Conservation (phyloP, 2,797 vertebrate genomes). For the Chiroxiphia lanceolata region DNA sequence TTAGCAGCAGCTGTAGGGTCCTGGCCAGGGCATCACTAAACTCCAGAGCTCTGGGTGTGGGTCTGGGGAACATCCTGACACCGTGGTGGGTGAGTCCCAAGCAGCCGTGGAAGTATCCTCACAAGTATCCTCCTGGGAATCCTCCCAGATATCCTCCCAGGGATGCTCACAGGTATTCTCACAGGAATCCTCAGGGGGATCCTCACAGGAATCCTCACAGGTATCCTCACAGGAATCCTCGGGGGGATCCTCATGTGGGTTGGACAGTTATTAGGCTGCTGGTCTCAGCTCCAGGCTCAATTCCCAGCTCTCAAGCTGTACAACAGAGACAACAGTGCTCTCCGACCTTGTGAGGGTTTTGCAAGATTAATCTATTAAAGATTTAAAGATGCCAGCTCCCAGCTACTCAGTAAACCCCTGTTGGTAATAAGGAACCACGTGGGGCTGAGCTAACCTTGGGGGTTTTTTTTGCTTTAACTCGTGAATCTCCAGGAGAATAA, state of each 20-base stretch:
- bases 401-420: slow-evolving; percentile 10
- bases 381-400: slow-evolving; percentile 13
- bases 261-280: not conserved
- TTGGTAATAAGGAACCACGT: not conserved
- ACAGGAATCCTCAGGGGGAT: not conserved
- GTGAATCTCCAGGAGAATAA: not conserved
- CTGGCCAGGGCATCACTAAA: not conserved
- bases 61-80: not conserved
- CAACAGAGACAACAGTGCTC: not conserved
- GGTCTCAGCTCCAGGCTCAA: not conserved
- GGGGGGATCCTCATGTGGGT: not conserved
- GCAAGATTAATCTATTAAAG: slow-evolving; percentile 51
- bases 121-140: not conserved
- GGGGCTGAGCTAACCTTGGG: not conserved
- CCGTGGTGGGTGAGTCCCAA: not conserved
- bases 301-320: slow-evolving; percentile 8
- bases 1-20: not conserved
- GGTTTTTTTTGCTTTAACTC: not conserved
- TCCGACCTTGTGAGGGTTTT: not conserved
- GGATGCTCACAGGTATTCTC: not conserved
- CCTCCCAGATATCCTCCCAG: not conserved
- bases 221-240: not conserved
- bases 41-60: not conserved
- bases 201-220: not conserved
- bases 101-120: not conserved